Base-by-base conservation (phyloP, 2,888 invertebrate genomes). In the Linyphia triangularis region DNA sequence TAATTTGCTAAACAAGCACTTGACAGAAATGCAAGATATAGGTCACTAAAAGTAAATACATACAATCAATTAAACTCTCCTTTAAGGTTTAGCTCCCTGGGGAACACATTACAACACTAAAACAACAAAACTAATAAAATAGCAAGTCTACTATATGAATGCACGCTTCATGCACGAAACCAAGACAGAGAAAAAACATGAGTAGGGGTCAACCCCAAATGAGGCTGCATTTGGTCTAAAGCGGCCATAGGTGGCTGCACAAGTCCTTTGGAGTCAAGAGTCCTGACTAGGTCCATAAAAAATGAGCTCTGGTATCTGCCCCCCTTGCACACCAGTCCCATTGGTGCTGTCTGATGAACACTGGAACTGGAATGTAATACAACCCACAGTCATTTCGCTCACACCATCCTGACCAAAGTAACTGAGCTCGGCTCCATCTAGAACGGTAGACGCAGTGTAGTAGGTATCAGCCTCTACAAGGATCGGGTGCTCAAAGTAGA, bases 371-470 rank as follows among this genome's bases (percentile, higher is more conserved):
- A 98, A 98, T 90, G 97, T 97, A 85, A 98, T 98, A 92, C 96
- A 96, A 4, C 97, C 97, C 93, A 97, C 96, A 83, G 96, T 96
- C 63, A 98, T 97, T 93, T 98, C 98, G 92, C 97, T 97, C 94
- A 98, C 95, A 26, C 98, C 98, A 93, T 99, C 98, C 93, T 98
- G 98, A 6, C 98, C 98, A 93, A 98, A 99, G 93, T 98, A 99
- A 93, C 98, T 98, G 91, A 99, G 93, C 93, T 98, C 98, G 86
- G 96, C 96, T 13, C 98, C 98, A 92, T 98, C 98, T 24, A 99
- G 93, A 90, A 98, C 95, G 1, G 97, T 98, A n/a, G 98, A 98
- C 10, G 98, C 98, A 2, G 98, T 98, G 93, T 99, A 98, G 92
- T 96, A 97, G 86, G 95, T 96, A 92, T 98, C 98, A 0, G 98